Evolutionary conservation across 2,888 invertebrate species (phyloP), one percentile per base, ranked within the genome.

Genomic region (Bombyx huttoni): DNA sequence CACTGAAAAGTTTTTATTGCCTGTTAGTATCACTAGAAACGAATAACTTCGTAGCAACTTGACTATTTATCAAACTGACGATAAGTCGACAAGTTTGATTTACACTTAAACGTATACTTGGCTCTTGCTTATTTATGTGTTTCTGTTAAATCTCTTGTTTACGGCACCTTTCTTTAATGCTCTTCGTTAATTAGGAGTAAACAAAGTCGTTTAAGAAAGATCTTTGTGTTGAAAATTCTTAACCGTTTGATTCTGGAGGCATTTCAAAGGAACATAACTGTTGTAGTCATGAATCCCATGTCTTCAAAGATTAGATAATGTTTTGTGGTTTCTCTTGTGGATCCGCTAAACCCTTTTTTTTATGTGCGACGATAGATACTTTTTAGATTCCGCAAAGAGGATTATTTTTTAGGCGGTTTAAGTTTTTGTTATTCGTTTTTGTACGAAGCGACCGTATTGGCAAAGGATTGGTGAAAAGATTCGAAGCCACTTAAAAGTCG

Each of bases 391-490:
- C 58, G 78, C 77, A 77, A 83, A 85, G 82, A 78, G 73, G 85
- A 83, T 85, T 84, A 84, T 73, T 78, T 80, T 78, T 82, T 81
- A 65, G 72, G 78, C 71, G 74, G 78, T 74, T 80, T 79, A 72
- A 56, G 58, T 73, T 80, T 81, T 80, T 80, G 62, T 56, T 52
- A 51, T 52, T 61, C 67, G 64, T 65, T 69, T 63, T 62, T 58
- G 51, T 56, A 62, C 24, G 24, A 24, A 24, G 67, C 59, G 63
- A 65, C 62, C 8, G 12, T 40, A 40, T 40, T 12, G 40, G 12
- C 40, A 40, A 40, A 40, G 40, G 40, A 12, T 40, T 40, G 40
- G 3, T 12, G 40, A 51, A 51, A 50, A 13, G 46, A 46, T 50
- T 40, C 40, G 33, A 50, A 50, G 13, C 50, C 46, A 50, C 50